A percentile compares a stretch with the other conserved stretches of the same genome.
phyloP scores from a whole-genome alignment of 2,113 vertebrate species.

The Hiodon alosoides region DNA sequence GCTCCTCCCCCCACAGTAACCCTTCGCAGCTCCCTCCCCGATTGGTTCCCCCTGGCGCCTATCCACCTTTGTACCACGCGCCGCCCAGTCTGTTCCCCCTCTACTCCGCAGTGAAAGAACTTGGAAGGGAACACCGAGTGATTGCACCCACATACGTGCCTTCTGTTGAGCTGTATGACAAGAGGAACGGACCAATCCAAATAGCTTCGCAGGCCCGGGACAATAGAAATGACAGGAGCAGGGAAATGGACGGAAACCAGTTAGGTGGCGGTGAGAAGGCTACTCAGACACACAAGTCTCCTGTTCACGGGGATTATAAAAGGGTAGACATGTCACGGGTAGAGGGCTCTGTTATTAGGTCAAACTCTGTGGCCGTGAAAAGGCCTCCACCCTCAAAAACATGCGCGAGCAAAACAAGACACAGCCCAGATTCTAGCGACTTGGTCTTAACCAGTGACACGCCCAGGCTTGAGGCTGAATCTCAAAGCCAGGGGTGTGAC shows the following conservation, averaged over 20 bases:
- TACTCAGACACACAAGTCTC: slow-evolving; percentile 60
- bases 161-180: slow-evolving; percentile 89
- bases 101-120: slow-evolving; percentile 69
- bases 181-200: slow-evolving; percentile 84
- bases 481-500: slow-evolving; percentile 59
- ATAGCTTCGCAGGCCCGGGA: slow-evolving; percentile 88
- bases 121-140: slow-evolving; percentile 82
- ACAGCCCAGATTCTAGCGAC: slow-evolving; percentile 72
- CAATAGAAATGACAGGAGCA: slow-evolving; percentile 63
- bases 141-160: slow-evolving; percentile 91
- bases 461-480: slow-evolving; percentile 66
- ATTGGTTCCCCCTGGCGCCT: slow-evolving; percentile 44
- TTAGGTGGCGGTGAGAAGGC: slow-evolving; percentile 66
- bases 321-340: slow-evolving; percentile 69
- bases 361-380: slow-evolving; percentile 71
- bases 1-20: slow-evolving; percentile 62
- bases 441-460: slow-evolving; percentile 46
- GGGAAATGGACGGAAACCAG: slow-evolving; percentile 59
- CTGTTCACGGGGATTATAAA: slow-evolving; percentile 63
- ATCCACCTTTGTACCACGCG: slow-evolving; percentile 58
- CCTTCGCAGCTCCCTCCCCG: slow-evolving; percentile 40
- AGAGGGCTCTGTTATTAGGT: slow-evolving; percentile 84
- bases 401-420: slow-evolving; percentile 59
- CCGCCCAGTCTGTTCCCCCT: slow-evolving; percentile 68
- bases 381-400: slow-evolving; percentile 61